Evolutionary conservation across 2,797 vertebrate genomes (phyloP), one percentile per base, ranked within the genome.

Genomic region (Betta splendens): DNA sequence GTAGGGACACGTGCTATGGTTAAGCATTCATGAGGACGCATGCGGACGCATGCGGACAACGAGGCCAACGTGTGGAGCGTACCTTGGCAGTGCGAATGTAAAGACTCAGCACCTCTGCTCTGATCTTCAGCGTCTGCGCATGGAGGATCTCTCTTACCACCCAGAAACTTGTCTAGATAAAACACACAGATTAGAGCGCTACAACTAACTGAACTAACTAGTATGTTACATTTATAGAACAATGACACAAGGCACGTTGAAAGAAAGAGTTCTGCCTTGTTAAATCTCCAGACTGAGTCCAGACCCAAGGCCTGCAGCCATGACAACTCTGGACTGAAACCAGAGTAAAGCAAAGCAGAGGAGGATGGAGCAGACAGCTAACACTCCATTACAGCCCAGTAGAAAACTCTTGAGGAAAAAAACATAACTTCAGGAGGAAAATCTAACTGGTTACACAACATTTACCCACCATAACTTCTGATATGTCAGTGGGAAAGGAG

Each of bases 81-180:
- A 99, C 98, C 96, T 99, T 99, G 5, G 97, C 98, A 72, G 96
- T 99, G 90, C 97, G 97, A 80, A 99, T 98, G 87, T 99, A 99
- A 80, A 96, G 94, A 90, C 97, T 98, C 90, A 99, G 82, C 87
- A 99, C 97, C 81, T 99, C 98, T 2, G 98, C 97, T 92, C 98
- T 91, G 87, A 99, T 99, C 93, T 99, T 99, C 89, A 99, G 87
- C 2, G 97, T 99, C 57, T 98, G 98, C 20, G 98, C 96, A 20
- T 98, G 96, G 68, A 99, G 95, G 86, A 99, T 98, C 88, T 99
- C 98, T 90, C 96, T 92, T 71, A 99, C 96, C 68, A 99, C 97
- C 98, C 98, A 99, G 92, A 99, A 99, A 88, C 95, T 99, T 5
- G 98, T 97, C 98, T 99, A 21, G 39, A 60, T 58, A 18, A 61